These are phyloP conservation scores for Anguilla anguilla DNA, from an alignment of 2,797 vertebrate species.

Conservation along the genomic window DNA sequence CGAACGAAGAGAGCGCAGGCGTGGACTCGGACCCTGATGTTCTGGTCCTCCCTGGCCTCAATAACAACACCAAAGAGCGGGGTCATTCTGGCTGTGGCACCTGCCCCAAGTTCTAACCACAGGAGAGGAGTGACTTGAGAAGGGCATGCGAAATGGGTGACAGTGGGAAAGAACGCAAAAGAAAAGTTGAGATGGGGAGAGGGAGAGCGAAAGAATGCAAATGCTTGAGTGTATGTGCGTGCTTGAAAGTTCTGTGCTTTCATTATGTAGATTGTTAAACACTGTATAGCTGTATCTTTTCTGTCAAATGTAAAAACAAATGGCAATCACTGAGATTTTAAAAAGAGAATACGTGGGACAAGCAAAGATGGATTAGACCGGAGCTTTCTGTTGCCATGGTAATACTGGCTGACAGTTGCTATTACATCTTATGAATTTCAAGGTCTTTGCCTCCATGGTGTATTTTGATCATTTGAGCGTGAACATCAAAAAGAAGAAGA, in stretches of 20 bases:
- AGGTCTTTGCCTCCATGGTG: background rate
- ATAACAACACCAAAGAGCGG: constrained; percentile 54
- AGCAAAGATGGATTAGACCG: background rate
- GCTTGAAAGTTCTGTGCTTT: background rate
- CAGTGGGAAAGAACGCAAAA: background rate
- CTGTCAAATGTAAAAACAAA: background rate
- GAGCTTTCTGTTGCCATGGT: background rate
- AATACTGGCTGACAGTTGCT: background rate
- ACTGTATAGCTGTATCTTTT: background rate
- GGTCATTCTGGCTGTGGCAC: constrained; percentile 54
- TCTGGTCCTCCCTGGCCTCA: constrained; percentile 63
- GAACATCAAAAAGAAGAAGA: background rate
- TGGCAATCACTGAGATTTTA: background rate
- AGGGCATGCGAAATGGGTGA: background rate
- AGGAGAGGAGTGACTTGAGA: constrained; percentile 7
- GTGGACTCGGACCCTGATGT: constrained; percentile 59
- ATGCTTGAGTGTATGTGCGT: background rate
- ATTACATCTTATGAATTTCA: background rate
- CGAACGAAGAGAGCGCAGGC: constrained; percentile 65
- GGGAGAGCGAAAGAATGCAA: background rate
- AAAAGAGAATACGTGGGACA: background rate
- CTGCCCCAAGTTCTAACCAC: constrained; percentile 58
- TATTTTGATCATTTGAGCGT: background rate
- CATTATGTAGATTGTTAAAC: background rate
- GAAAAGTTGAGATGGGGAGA: background rate